Base-by-base conservation (phyloP, 1,140 invertebrate genomes). In the Drosophila littoralis region DNA sequence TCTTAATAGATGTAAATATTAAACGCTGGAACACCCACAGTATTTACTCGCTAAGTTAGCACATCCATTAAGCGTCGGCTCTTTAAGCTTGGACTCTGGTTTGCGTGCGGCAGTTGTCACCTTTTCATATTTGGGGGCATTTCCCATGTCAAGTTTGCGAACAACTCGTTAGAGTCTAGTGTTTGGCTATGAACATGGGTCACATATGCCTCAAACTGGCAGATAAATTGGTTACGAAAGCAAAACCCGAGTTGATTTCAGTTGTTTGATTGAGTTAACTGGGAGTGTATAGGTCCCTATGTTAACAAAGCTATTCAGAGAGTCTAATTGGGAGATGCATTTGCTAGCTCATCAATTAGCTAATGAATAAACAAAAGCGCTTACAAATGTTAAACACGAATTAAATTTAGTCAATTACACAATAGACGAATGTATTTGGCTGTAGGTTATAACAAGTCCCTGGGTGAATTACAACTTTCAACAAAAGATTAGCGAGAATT, bases 91-190 rank as follows among this genome's bases (percentile, higher is more conserved):
- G 66, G 64, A 71, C 70, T 68, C 60, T 54, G 78, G 15, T 32
- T 38, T 54, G 48, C 10, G 61, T 64, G 61, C 51, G 50, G 50
- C 45, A 61, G 10, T 17, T 32, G 43, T 22, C 33, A 58, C 5
- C 38, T 28, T 45, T 50, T 48, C 32, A 32, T 17, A 9, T 58
- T 51, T 45, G 52, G 75, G 82, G 79, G 75, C 75, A 86, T 81
- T 85, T 85, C 82, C 82, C 81, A 69, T 81, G 70, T 85, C 71
- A 81, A 75, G 46, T 38, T 72, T 64, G 66, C 60, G 48, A 51
- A 73, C 67, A 46, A 59, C 46, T 17, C 38, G 55, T 70, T 57
- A 57, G 12, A 22, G 40, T 46, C 17, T 45, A 22, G 22, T 28
- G 22, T 28, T 28, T 28, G 22, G 22, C 22, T 28, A n/a, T 43